Evolutionary conservation across 2,797 vertebrate species (phyloP).

Genomic region (Aplochiton taeniatus): DNA sequence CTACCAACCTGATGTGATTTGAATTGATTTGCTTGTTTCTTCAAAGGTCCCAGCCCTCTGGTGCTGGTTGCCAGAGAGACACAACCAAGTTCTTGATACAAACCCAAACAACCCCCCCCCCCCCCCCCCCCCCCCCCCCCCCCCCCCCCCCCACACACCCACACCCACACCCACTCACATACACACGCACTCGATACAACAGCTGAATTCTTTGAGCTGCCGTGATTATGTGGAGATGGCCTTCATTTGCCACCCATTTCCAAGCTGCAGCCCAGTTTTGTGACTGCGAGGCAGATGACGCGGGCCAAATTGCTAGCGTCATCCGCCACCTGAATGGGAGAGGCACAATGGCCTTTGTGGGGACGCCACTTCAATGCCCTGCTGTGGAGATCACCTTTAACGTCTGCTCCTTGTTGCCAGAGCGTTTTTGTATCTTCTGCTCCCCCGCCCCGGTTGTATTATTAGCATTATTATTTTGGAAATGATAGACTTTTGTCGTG

Average conservation of each 20-base stretch:
- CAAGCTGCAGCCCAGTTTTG: slow-evolving; percentile 77
- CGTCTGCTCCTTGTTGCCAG: slow-evolving; percentile 56
- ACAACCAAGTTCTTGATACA: slow-evolving; percentile 68
- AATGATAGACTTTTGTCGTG: slow-evolving; percentile 34
- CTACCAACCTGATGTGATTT: slow-evolving; percentile 75
- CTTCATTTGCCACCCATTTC: slow-evolving; percentile 79
- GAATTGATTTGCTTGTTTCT: slow-evolving; percentile 79
- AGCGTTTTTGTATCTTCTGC: too few relatives aligned
- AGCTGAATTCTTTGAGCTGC: slow-evolving; percentile 74
- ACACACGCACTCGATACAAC: slow-evolving; percentile 62
- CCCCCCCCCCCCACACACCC: not conserved
- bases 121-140: slow-evolving; percentile 3
- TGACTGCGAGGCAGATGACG: slow-evolving; percentile 75
- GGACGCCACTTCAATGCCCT: slow-evolving; percentile 70
- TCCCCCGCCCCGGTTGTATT: slow-evolving; percentile 62
- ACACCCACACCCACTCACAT: not conserved
- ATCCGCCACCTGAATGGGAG: slow-evolving; percentile 76
- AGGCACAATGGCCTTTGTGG: slow-evolving; percentile 78
- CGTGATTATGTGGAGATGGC: slow-evolving; percentile 79
- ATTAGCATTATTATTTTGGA: slow-evolving; percentile 40
- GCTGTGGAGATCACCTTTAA: slow-evolving; percentile 75
- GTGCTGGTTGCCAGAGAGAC: slow-evolving; percentile 65
- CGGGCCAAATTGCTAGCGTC: slow-evolving; percentile 74
- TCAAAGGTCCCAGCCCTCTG: slow-evolving; percentile 61
- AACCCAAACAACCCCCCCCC: slow-evolving; percentile 17